Evolutionary conservation across 2,888 invertebrate species (phyloP).

Genomic region (Acleris cristana): DNA sequence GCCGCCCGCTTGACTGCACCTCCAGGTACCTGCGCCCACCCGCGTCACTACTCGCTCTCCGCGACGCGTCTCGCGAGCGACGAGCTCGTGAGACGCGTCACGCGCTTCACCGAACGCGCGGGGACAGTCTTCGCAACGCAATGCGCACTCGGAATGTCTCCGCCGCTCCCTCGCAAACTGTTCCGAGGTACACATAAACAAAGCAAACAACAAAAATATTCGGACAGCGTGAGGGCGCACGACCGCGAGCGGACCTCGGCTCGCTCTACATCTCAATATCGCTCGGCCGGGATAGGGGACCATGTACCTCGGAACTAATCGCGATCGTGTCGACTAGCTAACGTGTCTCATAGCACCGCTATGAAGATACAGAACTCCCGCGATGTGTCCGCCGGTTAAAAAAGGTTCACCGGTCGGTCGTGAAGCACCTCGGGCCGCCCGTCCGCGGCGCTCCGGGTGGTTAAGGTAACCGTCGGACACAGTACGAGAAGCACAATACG

Average conservation of each 20-base stretch:
- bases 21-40: conserved; percentile 90
- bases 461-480: conserved; percentile 50
- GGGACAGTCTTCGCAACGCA: conserved; percentile 26
- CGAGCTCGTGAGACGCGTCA: conserved; percentile 8
- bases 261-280: conserved; percentile 85
- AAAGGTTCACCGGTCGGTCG: conserved; percentile 43
- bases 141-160: conserved; percentile 49
- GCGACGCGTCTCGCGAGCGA: conserved; percentile 18
- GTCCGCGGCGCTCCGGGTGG: conserved; percentile 47
- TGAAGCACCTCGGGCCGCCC: conserved; percentile 44
- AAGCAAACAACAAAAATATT: conserved; percentile 78
- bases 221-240: conserved; percentile 64
- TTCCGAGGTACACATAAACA: conserved; percentile 84
- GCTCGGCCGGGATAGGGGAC: conserved; percentile 81
- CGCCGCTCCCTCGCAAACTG: conserved; percentile 71
- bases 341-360: conserved; percentile 62
- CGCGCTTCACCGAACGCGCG: conserved; percentile 22
- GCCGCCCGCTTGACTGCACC: conserved; percentile 94
- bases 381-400: conserved; percentile 56
- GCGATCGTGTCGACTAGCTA: conserved; percentile 72
- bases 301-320: conserved; percentile 85
- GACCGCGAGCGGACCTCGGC: conserved; percentile 74
- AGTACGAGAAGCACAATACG: conserved; percentile 65
- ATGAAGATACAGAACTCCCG: conserved; percentile 58
- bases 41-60: conserved; percentile 49